Percentiles rank a stretch among this genome's conserved stretches.
Conservation (phyloP, 2,888 invertebrate genomes). For the Drosophila borealis region DNA sequence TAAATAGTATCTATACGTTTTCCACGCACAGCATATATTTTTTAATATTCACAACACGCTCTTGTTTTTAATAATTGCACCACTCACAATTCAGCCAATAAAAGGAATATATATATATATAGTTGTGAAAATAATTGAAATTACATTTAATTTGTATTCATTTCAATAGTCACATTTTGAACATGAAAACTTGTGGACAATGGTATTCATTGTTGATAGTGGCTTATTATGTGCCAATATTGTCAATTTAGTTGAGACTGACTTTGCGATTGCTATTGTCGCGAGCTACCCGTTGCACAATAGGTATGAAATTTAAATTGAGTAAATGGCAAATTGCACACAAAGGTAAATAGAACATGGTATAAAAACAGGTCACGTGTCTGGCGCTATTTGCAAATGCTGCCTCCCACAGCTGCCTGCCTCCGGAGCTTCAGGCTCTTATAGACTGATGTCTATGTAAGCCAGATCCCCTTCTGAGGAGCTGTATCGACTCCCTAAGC, state of each 20-base stretch:
- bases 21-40: too few species aligned
- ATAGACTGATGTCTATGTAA: conserved; percentile 27
- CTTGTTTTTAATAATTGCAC: too few species aligned
- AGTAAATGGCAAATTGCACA: conserved; percentile 76
- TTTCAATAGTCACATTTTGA: conserved; percentile 11
- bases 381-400: conserved; percentile 44
- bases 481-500: conserved; percentile 6
- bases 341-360: conserved; percentile 49
- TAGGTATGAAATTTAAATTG: conserved; percentile 67
- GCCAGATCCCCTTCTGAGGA: conserved; percentile 11
- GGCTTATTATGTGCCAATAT: conserved; percentile 30
- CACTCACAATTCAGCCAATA: too few species aligned
- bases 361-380: conserved; percentile 49
- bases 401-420: neutral
- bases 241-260: conserved; percentile 24
- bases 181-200: conserved; percentile 6
- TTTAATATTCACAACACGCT: too few species aligned
- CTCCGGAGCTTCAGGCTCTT: neutral
- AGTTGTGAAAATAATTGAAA: neutral
- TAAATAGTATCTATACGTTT: too few species aligned
- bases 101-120: neutral
- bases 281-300: conserved; percentile 29
- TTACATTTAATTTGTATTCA: conserved; percentile 14
- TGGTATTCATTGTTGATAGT: conserved; percentile 18
- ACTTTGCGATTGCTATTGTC: conserved; percentile 35